Base-by-base conservation (phyloP, 2,888 invertebrate species). In the Amiota minor region DNA sequence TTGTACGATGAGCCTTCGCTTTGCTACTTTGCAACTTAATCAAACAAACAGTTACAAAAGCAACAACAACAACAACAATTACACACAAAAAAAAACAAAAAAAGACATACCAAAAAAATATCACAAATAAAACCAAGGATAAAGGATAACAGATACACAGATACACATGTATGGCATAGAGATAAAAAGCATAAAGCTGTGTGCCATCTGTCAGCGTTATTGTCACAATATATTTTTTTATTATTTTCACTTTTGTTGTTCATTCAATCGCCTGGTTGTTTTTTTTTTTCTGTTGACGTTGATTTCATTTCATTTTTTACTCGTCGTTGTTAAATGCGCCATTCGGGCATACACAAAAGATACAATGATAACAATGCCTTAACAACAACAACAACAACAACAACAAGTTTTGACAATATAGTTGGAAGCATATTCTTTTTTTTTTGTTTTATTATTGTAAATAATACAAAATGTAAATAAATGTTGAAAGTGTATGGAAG, bases 121-220 rank as follows among this genome's bases (percentile, higher is more conserved):
- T 23, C 16, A 2, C n/a, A 59, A 62, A 70, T 65, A 70, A 35
- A 35, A 35, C 35, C 35, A 35, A 35, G 35, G 35, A 35, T 35
- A 35, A 35, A 35, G 35, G 35, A 35, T 35, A 35, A 35, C 35
- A 35, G 6, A 35, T 35, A 35, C 6, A 35, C 6, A 35, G 35
- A 35, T 35, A 35, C 35, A 35, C 3, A 3, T 35, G 35, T 2
- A 35, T 35, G 35, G 35, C 6, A 35, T 35, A 35, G 35, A 35
- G 35, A 35, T 35, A 35, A 71, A 76, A 74, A 72, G 74, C 55
- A 81, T 65, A 80, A 79, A 78, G 74, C 75, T 76, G 75, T 35
- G 35, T 71, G 77, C 80, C 84, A 83, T 84, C 83, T 83, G 83
- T 84, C 84, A 83, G 81, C 80, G 84, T 84, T 82, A 83, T 80